Evolutionary conservation across 2,888 invertebrate species (phyloP).

Genomic region (Drosophila cracens): DNA sequence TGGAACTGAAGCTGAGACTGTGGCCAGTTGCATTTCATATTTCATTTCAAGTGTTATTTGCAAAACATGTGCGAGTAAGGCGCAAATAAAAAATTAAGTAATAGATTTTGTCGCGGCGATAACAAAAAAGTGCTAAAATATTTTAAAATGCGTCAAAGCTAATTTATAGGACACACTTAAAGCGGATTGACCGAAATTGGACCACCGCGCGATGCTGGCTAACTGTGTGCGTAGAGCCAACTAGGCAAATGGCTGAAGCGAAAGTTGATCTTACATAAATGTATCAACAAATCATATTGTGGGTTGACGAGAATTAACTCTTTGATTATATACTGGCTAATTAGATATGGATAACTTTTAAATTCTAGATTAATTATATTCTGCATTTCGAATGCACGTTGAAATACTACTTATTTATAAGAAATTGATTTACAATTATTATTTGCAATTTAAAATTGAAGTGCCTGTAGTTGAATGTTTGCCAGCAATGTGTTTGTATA

Average conservation of each 20-base stretch:
- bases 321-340: background rate
- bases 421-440: background rate
- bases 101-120: conserved; percentile 79
- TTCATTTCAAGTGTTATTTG: conserved; percentile 76
- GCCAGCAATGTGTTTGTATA: conserved; percentile 10
- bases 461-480: background rate
- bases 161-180: conserved; percentile 68
- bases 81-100: conserved; percentile 79
- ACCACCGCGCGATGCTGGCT: conserved; percentile 49
- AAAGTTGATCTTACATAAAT: conserved; percentile 50
- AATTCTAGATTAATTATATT: background rate
- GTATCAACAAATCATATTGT: conserved; percentile 13
- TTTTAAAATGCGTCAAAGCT: conserved; percentile 73
- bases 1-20: conserved; percentile 7
- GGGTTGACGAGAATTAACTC: background rate
- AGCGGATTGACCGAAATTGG: conserved; percentile 58
- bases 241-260: conserved; percentile 39
- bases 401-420: background rate
- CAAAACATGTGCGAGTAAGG: conserved; percentile 68
- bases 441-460: conserved; percentile 1
- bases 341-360: background rate
- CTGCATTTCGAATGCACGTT: background rate
- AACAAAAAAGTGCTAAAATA: conserved; percentile 83
- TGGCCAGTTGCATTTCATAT: conserved; percentile 75
- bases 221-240: conserved; percentile 5